Evolutionary conservation across 2,888 invertebrate genomes (phyloP), one percentile per base, ranked within the genome.

Genomic region (Polyommatus iphigenia): DNA sequence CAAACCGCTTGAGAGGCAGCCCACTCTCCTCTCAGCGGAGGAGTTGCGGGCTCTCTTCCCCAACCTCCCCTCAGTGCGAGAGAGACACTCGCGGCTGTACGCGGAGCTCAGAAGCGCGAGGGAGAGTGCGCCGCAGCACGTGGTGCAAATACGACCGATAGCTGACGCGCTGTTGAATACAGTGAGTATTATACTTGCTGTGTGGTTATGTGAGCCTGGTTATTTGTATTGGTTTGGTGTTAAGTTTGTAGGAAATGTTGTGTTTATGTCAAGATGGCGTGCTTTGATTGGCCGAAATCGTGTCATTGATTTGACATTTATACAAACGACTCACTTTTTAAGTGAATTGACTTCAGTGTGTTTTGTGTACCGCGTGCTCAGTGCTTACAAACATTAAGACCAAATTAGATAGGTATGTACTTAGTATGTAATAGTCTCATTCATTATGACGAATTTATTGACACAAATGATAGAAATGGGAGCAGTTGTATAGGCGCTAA

Each of bases 1-100:
- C 83, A 95, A 95, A 76, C 98, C 98, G 0, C 95, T 99, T 85
- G 92, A 96, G 83, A 80, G 85, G 0, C 95, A 96, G 78, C 95
- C 89, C 91, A 77, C 95, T 91, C 94, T 97, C 29, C 94, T 98
- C 78, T 96, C 97, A 0, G 88, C 95, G 5, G 97, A 98, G 41
- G 96, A 98, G 85, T 94, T 98, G 71, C 94, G 95, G 54, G 95
- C 97, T 15, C 94, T 98, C 78, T 98, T 98, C 92, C 97, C 98
- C 54, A 98, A 98, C 92, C 94, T 98, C 79, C 97, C 97, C 77
- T 96, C 97, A 80, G 96, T 98, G 92, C 90, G 97, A 8, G 93
- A 93, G 80, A 78, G 90, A 0, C 94, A 94, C 80, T 83, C 84
- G n/a, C 78, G 84, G 20, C 85, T 94, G n/a, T 91, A 91, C 80